phyloP scores from a whole-genome alignment of 92 coral and sea anemone genomes.

The Phenganax marumi region DNA sequence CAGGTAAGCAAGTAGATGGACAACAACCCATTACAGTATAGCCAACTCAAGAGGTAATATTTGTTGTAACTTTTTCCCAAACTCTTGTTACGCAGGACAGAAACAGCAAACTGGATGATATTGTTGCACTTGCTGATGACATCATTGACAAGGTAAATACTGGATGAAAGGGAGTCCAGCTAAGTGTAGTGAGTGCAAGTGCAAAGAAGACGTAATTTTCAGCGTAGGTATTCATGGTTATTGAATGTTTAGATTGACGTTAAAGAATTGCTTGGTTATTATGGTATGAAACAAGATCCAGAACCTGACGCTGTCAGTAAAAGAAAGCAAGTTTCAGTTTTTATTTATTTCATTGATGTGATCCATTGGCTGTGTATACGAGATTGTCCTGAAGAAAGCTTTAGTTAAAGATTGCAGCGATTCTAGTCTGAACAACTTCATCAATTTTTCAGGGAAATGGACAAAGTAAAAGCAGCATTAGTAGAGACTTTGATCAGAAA shows the following conservation, averaged over 20 bases:
- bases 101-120: slow-evolving; percentile 65
- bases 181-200: too few species aligned
- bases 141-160: slow-evolving; percentile 68
- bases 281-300: slow-evolving; percentile 83
- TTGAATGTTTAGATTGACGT: slow-evolving; percentile 64
- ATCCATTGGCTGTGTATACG: not conserved
- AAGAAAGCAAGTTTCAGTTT: slow-evolving; percentile 56
- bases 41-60: too few species aligned
- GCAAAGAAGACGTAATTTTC: too few species aligned
- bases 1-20: too few species aligned
- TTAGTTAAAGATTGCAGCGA: too few species aligned
- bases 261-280: slow-evolving; percentile 76
- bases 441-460: slow-evolving; percentile 71
- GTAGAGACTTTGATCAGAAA: slow-evolving; percentile 77
- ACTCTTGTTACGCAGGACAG: slow-evolving; percentile 46
- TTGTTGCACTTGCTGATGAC: slow-evolving; percentile 69
- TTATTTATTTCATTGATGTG: not conserved
- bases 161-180: not conserved
- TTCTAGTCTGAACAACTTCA: not conserved
- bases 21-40: too few species aligned
- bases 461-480: slow-evolving; percentile 67
- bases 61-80: not conserved
- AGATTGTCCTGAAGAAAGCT: not conserved
- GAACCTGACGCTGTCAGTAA: slow-evolving; percentile 80
- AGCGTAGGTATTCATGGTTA: too few species aligned